Evolutionary conservation across 2,113 vertebrate genomes (phyloP), one percentile per base, ranked within the genome.

Genomic region (Osmerus eperlanus): DNA sequence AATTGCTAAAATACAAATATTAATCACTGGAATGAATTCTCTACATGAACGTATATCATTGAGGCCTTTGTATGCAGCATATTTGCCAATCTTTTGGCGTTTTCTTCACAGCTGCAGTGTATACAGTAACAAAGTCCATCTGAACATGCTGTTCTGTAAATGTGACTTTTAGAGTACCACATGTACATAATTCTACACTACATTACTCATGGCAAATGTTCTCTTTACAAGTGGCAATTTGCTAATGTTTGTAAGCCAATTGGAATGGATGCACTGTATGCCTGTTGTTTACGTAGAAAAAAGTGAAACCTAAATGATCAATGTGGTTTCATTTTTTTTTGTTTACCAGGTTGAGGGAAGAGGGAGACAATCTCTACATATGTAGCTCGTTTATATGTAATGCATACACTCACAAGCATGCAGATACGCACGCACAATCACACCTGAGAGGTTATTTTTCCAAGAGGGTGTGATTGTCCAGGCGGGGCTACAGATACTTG

Each of bases 1-100:
- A 79, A 84, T 76, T 71, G 67, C 59, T 69, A 58, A 67, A 52
- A 74, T 77, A 69, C 74, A 78, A 75, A 79, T 72, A 84, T 76
- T 76, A 75, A 79, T 86, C 71, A 78, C 65, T 23, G 61, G 28
- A 32, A 65, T 36, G 18, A 65, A 64, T 32, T 19, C 58, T 62
- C 19, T 73, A 18, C 25, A 76, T 55, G 36, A 41, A 9, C 36
- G 58, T 73, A 79, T 67, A 76, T 80, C 61, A 62, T 55, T 14
- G 61, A 32, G 29, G 36, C 36, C 28, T 32, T 18, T 32, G 61
- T 18, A 18, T n/a, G 18, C 54, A 66, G 16, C 56, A 75, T 58
- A 70, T 75, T 65, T 64, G 21, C 16, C 32, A 25, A 19, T 18
- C 32, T 25, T 16, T 41, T 61, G 28, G 21, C 51, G 41, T 68